Conservation (phyloP, 2,888 invertebrate genomes). For the Helleia helle region DNA sequence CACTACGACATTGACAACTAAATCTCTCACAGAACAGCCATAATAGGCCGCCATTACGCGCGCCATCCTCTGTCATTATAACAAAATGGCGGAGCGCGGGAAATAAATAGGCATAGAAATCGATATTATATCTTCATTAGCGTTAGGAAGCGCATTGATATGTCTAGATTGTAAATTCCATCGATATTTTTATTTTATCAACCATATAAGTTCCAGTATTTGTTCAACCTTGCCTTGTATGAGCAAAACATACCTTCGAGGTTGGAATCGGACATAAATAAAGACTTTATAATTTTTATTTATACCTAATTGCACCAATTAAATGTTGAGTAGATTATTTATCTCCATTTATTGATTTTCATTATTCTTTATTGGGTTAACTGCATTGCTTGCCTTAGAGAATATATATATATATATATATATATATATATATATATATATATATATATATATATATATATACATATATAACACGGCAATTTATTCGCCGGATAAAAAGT, state of each 20-base stretch:
- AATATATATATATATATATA: too few species aligned
- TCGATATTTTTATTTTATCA: conserved; percentile 61
- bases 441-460: too few species aligned
- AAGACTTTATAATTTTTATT: conserved; percentile 3
- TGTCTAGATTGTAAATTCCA: conserved; percentile 64
- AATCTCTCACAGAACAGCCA: conserved; percentile 51
- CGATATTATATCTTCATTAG: conserved; percentile 74
- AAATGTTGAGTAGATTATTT: neutral
- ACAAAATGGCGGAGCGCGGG: conserved; percentile 53
- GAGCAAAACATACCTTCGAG: too few species aligned
- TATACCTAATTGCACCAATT: conserved; percentile 4
- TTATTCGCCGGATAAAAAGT: too few species aligned
- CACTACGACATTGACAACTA: conserved; percentile 62
- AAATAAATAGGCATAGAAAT: conserved; percentile 62
- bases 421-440: too few species aligned
- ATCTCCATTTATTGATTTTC: too few species aligned
- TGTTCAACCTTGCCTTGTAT: conserved; percentile 20
- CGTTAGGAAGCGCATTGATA: conserved; percentile 64
- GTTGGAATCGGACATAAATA: neutral
- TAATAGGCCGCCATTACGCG: conserved; percentile 67
- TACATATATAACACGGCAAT: too few species aligned
- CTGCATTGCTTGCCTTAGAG: too few species aligned
- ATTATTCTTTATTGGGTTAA: neutral
- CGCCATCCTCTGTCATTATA: conserved; percentile 56
- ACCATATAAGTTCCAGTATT: conserved; percentile 21